Evolutionary conservation across 2,797 vertebrate genomes (phyloP).

Genomic region (Setipinna tenuifilis): DNA sequence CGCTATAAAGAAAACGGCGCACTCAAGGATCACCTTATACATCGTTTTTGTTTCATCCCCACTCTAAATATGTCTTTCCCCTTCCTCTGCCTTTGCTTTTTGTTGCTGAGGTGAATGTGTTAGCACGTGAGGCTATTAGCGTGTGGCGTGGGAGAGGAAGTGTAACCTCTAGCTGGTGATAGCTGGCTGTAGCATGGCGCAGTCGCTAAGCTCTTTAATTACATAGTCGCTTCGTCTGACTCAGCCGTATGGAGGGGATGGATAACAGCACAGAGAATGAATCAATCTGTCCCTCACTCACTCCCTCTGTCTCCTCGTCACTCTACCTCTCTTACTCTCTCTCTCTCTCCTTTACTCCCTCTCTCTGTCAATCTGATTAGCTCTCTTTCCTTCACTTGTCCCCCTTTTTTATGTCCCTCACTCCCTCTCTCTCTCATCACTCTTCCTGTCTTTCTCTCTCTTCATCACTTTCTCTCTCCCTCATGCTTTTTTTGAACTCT

Average conservation of each 20-base stretch:
- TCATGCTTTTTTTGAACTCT: neutral
- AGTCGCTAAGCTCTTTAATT: conserved; percentile 37
- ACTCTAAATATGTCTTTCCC: neutral
- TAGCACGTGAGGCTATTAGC: neutral
- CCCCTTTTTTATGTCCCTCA: neutral
- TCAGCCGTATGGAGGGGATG: conserved; percentile 32
- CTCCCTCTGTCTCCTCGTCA: neutral
- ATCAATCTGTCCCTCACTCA: conserved; percentile 13
- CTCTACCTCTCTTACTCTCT: neutral
- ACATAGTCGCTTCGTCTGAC: conserved; percentile 27
- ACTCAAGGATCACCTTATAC: neutral
- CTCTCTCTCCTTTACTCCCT: neutral
- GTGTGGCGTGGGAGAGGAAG: neutral
- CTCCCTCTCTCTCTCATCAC: neutral
- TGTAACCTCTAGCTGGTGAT: neutral
- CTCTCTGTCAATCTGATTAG: neutral
- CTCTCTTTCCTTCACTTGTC: neutral
- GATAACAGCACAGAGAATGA: conserved; percentile 36
- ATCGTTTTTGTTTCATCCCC: neutral
- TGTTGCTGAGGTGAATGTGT: neutral
- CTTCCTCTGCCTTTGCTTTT: neutral
- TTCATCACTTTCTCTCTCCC: neutral
- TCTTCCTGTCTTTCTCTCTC: neutral
- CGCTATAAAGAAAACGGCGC: neutral
- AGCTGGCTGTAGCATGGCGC: neutral